phyloP scores from a whole-genome alignment of 2,113 vertebrate species.

The Neotoma lepida region DNA sequence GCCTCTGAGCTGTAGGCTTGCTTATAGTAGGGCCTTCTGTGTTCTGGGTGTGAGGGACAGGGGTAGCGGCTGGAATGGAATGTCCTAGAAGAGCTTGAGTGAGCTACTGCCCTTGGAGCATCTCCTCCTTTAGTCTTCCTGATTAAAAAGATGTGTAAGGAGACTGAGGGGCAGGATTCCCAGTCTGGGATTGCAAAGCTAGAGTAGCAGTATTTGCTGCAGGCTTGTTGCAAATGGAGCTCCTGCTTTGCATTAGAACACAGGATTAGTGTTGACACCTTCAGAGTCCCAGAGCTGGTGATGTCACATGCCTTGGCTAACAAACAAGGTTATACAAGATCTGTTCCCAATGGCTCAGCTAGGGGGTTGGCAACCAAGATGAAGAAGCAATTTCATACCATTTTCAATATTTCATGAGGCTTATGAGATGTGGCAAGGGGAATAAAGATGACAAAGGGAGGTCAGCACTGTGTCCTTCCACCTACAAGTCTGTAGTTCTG shows the following conservation, averaged over 20 bases:
- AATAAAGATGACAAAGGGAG: background rate
- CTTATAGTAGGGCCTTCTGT: no score
- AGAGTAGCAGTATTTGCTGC: rapidly evolving
- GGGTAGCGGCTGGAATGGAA: background rate
- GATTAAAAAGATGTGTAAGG: background rate
- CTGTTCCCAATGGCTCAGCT: background rate
- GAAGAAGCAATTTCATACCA: background rate
- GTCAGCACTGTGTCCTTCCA: background rate
- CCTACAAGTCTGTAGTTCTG: background rate
- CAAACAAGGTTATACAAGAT: background rate
- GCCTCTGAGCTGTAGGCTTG: rapidly evolving
- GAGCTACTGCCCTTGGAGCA: background rate
- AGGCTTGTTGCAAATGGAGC: background rate
- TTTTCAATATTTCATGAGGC: background rate
- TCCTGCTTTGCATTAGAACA: rapidly evolving
- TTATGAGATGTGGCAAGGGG: background rate
- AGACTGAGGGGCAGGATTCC: no score
- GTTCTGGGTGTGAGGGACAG: no score
- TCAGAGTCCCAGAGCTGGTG: background rate
- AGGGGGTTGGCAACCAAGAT: background rate
- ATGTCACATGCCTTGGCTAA: background rate
- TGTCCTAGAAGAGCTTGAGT: background rate
- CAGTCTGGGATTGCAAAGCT: background rate
- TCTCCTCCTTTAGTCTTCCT: background rate
- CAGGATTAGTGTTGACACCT: rapidly evolving